Evolutionary conservation across 2,113 vertebrate genomes (phyloP), one percentile per base, ranked within the genome.

Genomic region (Vombatus ursinus): DNA sequence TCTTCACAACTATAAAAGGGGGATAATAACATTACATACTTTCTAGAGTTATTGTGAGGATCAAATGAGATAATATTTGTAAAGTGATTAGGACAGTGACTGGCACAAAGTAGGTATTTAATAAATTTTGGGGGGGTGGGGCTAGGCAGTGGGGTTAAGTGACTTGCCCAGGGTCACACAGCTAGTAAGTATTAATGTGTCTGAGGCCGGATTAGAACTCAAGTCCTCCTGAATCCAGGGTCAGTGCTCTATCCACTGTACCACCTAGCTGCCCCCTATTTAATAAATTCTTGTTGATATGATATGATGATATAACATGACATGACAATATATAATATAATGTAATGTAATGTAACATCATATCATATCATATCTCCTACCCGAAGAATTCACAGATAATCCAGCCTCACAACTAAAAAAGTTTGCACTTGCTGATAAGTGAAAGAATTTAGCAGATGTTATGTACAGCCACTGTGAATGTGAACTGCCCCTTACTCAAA

Each of bases 401-500:
- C 8, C 23, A 68, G 50, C n/a, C 91, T 22, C 89, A 90, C 3
- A 0, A 50, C 44, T 53, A 90, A 92, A 96, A 1, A 12, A 48
- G 52, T 68, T 54, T 48, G 1, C 92, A 94, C 51, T 53, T 50
- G n/a, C 24, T 31, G 49, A 93, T 89, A 94, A 57, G 94, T 95
- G 0, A 2, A 24, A 84, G 6, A 84, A 84, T 23, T 44, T 3
- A 84, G 16, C 68, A 44, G 16, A 44, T 84, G 6, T 8, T 84
- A 8, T 44, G 2, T 84, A 23, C 68, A 84, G n/a, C n/a, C n/a
- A 84, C 7, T 22, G n/a, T 44, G 19, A 44, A 84, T n/a, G 16
- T 44, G 7, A 84, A 84, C 68, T 84, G 6, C 16, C 37, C 37
- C 68, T 84, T 19, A 3, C 28, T 61, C 26, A 61, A 61, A 61